phyloP scores from a whole-genome alignment of 1,140 invertebrate species.

The Euwallacea similis region DNA sequence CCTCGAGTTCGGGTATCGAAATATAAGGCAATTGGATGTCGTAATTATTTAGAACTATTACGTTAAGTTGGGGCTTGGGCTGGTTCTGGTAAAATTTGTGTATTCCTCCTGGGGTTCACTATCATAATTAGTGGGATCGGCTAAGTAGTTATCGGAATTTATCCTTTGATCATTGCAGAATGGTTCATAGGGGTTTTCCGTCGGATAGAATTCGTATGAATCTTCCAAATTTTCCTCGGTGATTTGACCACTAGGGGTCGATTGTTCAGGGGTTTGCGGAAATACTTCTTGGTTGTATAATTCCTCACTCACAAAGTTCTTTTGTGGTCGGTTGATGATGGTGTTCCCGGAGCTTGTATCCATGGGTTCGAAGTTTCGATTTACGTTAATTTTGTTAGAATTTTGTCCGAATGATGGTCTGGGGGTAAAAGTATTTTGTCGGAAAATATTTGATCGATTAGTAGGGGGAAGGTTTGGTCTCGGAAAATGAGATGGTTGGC shows the following conservation, averaged over 20 bases:
- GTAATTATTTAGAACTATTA: slow-evolving; percentile 1
- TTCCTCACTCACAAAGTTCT: slow-evolving; percentile 1
- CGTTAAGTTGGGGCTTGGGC: neutral
- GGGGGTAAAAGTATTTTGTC: neutral
- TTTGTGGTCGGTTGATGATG: neutral
- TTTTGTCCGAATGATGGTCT: slow-evolving; percentile 1
- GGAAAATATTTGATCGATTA: neutral
- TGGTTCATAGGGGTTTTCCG: neutral
- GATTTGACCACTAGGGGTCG: neutral
- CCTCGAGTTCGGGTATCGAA: slow-evolving; percentile 19
- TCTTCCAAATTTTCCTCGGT: neutral
- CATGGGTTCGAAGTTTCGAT: slow-evolving; percentile 8
- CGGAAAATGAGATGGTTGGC: neutral
- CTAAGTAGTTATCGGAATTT: neutral
- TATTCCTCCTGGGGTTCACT: neutral
- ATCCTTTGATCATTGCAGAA: neutral
- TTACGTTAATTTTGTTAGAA: neutral
- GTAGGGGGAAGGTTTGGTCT: neutral
- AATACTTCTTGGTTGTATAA: slow-evolving; percentile 1
- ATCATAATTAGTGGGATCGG: neutral
- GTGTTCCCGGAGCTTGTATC: slow-evolving; percentile 1
- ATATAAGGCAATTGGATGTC: neutral
- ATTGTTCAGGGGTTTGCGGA: too few relatives aligned
- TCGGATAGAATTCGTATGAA: neutral
- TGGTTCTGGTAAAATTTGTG: neutral